Evolutionary conservation across 2,113 vertebrate species (phyloP).

Genomic region (Ariopsis seemanni): DNA sequence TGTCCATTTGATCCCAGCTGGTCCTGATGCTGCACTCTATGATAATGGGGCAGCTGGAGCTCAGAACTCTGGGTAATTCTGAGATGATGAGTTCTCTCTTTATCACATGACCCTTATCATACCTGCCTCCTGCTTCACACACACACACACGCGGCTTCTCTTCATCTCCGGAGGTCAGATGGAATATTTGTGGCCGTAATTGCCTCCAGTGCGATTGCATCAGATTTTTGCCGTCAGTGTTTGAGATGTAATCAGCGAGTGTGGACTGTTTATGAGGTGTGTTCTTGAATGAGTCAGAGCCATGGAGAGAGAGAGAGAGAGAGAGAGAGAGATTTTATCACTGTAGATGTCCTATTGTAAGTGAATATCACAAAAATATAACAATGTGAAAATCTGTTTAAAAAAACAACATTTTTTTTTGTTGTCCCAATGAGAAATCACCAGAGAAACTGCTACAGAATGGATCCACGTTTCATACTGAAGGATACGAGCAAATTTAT

Average conservation of each 20-base stretch:
- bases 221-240: not conserved
- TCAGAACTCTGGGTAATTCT: conserved; percentile 19
- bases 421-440: not conserved
- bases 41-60: not conserved
- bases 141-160: not conserved
- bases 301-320: not conserved
- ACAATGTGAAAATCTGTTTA: not conserved
- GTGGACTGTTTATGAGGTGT: conserved; percentile 1
- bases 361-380: not conserved
- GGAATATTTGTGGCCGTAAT: conserved; percentile 15
- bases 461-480: not conserved
- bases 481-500: not conserved
- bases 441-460: not conserved
- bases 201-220: conserved; percentile 19
- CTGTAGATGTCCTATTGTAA: not conserved
- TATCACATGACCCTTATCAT: not conserved
- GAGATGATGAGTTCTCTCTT: conserved; percentile 19
- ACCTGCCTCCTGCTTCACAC: not conserved
- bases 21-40: not conserved
- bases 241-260: not conserved
- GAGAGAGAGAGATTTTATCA: not conserved
- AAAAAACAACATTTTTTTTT: not conserved
- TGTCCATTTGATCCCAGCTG: not conserved
- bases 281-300: not conserved
- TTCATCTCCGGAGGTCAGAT: conserved; percentile 11